phyloP scores from a whole-genome alignment of 2,888 invertebrate genomes.

The Mactromeris polynyma region DNA sequence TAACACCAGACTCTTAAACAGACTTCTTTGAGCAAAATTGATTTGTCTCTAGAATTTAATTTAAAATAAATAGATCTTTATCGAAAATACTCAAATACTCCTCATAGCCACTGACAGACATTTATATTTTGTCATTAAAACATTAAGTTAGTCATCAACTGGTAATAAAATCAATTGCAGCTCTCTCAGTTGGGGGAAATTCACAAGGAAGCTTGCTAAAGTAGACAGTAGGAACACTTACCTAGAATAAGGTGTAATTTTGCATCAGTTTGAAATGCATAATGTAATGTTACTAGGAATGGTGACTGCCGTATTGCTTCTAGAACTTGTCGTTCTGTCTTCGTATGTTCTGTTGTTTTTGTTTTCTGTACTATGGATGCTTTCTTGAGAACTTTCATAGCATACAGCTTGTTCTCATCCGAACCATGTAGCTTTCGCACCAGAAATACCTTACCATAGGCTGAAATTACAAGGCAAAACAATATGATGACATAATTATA shows the following conservation, averaged over 20 bases:
- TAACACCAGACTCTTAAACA: too few species aligned
- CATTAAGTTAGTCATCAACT: too few species aligned
- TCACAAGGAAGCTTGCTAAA: too few species aligned
- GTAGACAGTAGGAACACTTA: slow-evolving; percentile 88
- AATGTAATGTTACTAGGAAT: slow-evolving; percentile 98
- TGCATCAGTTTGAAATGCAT: slow-evolving; percentile 99
- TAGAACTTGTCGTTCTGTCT: slow-evolving; percentile 98
- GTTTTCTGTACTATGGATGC: slow-evolving; percentile 94
- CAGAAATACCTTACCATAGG: slow-evolving; percentile 94
- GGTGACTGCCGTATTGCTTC: slow-evolving; percentile 98
- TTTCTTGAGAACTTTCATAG: slow-evolving; percentile 99
- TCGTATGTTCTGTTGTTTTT: slow-evolving; percentile 93
- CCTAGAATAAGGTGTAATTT: slow-evolving; percentile 98
- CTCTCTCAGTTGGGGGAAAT: too few species aligned
- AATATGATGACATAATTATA: too few species aligned
- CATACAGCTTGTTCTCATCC: slow-evolving; percentile 96
- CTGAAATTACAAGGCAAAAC: slow-evolving; percentile 73
- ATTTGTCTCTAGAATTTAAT: too few species aligned
- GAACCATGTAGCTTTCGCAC: slow-evolving; percentile 95
- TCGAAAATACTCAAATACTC: too few species aligned
- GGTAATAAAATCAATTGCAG: too few species aligned
- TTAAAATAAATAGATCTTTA: too few species aligned
- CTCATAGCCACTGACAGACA: too few species aligned
- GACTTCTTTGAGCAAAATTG: too few species aligned
- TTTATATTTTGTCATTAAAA: too few species aligned